These are phyloP conservation scores for Serilophus lunatus DNA, from an alignment of 2,113 vertebrate species.

Conservation along the genomic window DNA sequence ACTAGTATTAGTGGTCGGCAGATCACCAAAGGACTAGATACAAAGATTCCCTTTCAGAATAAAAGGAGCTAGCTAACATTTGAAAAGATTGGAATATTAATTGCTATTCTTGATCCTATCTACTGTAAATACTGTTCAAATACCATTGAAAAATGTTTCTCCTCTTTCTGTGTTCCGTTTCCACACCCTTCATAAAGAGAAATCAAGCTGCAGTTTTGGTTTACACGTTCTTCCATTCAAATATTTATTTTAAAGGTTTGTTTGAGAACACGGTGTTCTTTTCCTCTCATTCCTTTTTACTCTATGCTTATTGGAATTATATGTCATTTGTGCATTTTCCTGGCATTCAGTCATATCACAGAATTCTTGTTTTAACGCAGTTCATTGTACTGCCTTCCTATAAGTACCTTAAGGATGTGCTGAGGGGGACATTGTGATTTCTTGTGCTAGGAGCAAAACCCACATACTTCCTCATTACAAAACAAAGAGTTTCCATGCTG, in stretches of 20 bases:
- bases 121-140: neutral
- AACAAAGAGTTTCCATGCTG: constrained; percentile 18
- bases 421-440: neutral
- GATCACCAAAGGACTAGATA: neutral
- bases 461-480: constrained; percentile 40
- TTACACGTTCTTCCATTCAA: neutral
- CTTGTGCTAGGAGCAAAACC: neutral
- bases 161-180: neutral
- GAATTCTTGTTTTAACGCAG: neutral
- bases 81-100: neutral
- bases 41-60: neutral
- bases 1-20: neutral
- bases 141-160: neutral
- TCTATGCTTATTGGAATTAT: neutral
- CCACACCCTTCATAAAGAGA: neutral
- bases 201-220: neutral
- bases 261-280: neutral
- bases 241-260: neutral
- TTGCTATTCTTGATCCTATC: neutral
- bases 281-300: neutral
- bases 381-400: neutral
- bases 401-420: neutral
- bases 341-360: neutral
- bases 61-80: neutral
- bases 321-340: neutral